Base-by-base conservation (phyloP, 2,888 invertebrate species). In the Abscondita cerata region DNA sequence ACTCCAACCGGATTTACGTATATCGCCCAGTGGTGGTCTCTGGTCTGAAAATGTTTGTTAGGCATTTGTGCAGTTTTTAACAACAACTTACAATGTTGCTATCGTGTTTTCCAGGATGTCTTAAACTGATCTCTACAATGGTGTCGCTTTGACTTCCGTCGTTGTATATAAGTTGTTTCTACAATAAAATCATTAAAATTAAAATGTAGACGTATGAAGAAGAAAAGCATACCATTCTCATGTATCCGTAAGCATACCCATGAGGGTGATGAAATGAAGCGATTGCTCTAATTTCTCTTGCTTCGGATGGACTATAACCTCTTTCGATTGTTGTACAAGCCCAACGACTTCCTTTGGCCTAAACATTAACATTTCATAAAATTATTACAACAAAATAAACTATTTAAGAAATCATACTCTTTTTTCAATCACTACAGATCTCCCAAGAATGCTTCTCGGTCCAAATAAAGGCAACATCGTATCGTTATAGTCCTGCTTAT, bases 1-100 rank as follows among this genome's bases (percentile, higher is more conserved):
- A 95, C 94, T 0, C 94, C 95, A 44, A 96, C 92, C 0, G 93
- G 91, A 82, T 95, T 96, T 34, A 96, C 95, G 78, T 87, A 96
- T 70, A 96, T 90, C 52, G 92, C 91, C 95, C 95, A 96, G 72
- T 91, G 88, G 80, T 96, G 96, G 75, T 92, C 85, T 72, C 83
- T 83, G 0, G 95, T 94, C 90, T 93, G 80, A 78, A 67, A 38
- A 38, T 9, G 9, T 12, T 13, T 38, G 38, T 12, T 3, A 13
- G 13, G 4, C 9, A 5, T 12, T 12, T 5, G 2, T 38, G 9
- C 3, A 38, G 2, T 41, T 12, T 2, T 6, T 4, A 40, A 1
- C 19, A 25, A 40, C 15, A 67, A 78, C 83, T 80, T 76, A 92
- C 92, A 75, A 89, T 78, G 78, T 96, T 95, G 15, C 91, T 83